These are phyloP conservation scores for Danio choprae DNA, from an alignment of 2,797 vertebrate species.

Conservation along the genomic window DNA sequence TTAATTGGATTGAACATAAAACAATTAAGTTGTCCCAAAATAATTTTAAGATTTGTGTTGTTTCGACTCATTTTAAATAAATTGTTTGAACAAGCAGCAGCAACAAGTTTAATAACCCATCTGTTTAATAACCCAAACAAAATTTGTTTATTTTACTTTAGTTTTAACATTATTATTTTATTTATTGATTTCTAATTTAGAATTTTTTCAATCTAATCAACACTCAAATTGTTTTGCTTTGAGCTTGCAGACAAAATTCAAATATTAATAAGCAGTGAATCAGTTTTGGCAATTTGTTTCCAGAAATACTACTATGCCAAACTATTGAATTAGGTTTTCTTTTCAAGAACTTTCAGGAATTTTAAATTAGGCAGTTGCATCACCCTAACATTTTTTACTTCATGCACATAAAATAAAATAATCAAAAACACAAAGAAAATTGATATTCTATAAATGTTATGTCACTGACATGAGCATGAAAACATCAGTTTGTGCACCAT, in stretches of 20 bases:
- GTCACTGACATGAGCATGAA: not conserved
- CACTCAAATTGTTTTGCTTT: not conserved
- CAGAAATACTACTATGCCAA: not conserved
- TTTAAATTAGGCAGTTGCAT: not conserved
- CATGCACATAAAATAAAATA: not conserved
- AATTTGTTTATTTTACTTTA: no score
- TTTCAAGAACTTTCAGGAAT: not conserved
- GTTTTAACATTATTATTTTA: no score
- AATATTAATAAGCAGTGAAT: not conserved
- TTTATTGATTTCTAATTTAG: no score
- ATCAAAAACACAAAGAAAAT: not conserved
- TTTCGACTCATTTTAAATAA: no score
- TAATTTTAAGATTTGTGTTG: no score
- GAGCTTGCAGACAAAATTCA: not conserved
- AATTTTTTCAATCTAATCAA: no score
- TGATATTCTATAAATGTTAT: not conserved
- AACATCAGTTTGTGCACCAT: not conserved
- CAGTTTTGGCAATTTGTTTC: not conserved
- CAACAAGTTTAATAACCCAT: no score
- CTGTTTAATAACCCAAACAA: no score
- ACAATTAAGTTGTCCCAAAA: no score
- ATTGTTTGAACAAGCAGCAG: no score
- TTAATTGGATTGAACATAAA: no score
- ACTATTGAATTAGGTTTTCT: not conserved
- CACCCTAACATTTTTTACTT: not conserved